These are phyloP conservation scores for Aix galericulata DNA, from an alignment of 2,113 vertebrate genomes.

Conservation along the genomic window DNA sequence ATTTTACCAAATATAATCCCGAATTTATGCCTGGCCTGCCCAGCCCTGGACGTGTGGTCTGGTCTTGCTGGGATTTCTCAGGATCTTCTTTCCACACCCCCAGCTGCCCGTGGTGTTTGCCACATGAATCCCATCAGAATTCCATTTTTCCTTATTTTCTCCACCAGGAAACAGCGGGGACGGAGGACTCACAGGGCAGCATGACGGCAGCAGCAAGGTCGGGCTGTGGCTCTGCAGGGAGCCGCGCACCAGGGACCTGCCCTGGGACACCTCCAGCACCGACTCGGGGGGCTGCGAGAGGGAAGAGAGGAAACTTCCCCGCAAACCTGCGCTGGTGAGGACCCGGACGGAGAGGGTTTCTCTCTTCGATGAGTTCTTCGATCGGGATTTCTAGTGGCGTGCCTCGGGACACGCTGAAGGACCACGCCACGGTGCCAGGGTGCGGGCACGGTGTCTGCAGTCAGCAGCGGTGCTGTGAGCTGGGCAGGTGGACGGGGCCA, in stretches of 20 bases:
- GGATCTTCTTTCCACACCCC: neutral
- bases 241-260: conserved; percentile 57
- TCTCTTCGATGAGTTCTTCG: conserved; percentile 77
- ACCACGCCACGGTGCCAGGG: fast-evolving
- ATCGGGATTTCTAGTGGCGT: conserved; percentile 51
- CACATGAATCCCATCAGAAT: neutral
- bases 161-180: conserved; percentile 35
- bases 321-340: conserved; percentile 63
- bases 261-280: conserved; percentile 80
- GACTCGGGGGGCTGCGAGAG: conserved; percentile 62
- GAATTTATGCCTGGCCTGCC: neutral
- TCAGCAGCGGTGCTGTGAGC: neutral
- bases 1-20: neutral
- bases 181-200: neutral
- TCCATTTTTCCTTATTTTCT: neutral
- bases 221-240: conserved; percentile 72
- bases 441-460: fast-evolving
- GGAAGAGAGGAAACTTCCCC: neutral
- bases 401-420: neutral
- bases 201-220: conserved; percentile 39
- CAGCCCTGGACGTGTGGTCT: fast-evolving
- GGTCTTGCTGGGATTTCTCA: neutral
- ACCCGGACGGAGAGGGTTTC: conserved; percentile 78
- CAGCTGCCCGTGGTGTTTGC: neutral
- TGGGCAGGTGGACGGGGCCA: neutral